These are phyloP conservation scores for Amphipoea lucens DNA, from an alignment of 2,888 invertebrate species.

Conservation along the genomic window DNA sequence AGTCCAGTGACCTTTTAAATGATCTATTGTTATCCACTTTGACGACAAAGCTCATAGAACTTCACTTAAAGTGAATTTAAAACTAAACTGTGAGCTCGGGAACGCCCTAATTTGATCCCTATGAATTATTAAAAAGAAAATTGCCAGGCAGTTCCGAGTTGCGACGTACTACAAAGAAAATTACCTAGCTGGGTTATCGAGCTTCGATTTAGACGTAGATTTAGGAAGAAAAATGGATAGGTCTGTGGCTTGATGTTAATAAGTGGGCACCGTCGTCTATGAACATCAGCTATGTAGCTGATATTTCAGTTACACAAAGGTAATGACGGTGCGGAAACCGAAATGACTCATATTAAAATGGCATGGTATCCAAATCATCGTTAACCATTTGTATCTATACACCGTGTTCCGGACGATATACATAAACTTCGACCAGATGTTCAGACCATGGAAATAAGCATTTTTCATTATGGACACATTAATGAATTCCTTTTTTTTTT, in stretches of 20 bases:
- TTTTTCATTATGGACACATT: no score
- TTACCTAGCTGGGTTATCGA: conserved; percentile 47
- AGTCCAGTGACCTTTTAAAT: conserved; percentile 20
- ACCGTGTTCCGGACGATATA: no score
- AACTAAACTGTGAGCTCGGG: conserved; percentile 19
- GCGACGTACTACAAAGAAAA: conserved; percentile 52
- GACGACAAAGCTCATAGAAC: conserved; percentile 26
- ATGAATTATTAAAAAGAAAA: conserved; percentile 59
- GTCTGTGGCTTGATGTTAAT: neutral
- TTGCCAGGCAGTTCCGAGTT: conserved; percentile 38
- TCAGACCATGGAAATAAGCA: no score
- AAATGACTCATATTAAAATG: no score
- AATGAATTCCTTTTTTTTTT: no score
- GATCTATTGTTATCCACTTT: conserved; percentile 7
- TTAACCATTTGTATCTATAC: no score
- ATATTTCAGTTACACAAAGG: no score
- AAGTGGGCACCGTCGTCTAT: neutral
- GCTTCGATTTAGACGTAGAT: conserved; percentile 39
- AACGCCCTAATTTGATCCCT: conserved; percentile 62
- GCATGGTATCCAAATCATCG: no score
- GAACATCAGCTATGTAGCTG: no score
- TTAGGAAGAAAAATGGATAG: neutral
- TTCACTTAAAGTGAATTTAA: conserved; percentile 51
- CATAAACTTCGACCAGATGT: no score
- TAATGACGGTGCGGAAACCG: no score